These are phyloP conservation scores for Pangasius krempfi DNA, from an alignment of 2,797 vertebrate species.

Conservation along the genomic window DNA sequence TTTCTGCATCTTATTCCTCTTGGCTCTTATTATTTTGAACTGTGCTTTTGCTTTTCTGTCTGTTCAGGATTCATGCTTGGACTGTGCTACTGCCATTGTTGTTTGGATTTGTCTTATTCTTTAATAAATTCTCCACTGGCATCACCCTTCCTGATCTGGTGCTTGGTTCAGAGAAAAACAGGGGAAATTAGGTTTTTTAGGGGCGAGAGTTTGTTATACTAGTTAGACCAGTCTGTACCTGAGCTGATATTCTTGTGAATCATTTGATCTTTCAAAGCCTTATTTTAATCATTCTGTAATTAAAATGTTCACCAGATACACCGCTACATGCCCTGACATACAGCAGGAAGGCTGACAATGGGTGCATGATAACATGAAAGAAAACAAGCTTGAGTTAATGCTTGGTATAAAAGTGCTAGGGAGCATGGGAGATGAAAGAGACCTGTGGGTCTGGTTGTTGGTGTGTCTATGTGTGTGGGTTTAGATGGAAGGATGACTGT, in stretches of 20 bases:
- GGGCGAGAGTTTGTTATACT: background rate
- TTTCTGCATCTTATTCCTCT: background rate
- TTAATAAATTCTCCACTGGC: background rate
- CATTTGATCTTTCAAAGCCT: conserved; percentile 24
- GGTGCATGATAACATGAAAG: conserved; percentile 20
- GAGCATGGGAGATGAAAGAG: conserved; percentile 23
- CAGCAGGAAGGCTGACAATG: conserved; percentile 10
- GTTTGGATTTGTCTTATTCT: background rate
- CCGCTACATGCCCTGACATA: conserved; percentile 24
- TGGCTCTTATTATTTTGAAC: background rate
- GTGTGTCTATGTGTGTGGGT: background rate
- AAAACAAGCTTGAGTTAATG: conserved; percentile 16
- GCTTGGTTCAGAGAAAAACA: background rate
- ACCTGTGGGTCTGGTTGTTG: background rate
- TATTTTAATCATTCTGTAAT: conserved; percentile 26
- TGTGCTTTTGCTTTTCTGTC: background rate
- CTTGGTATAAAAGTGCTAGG: conserved; percentile 23
- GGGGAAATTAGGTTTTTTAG: background rate
- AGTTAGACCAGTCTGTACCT: background rate
- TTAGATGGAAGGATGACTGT: background rate
- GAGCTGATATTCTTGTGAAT: background rate
- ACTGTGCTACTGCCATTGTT: background rate
- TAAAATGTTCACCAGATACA: conserved; percentile 15
- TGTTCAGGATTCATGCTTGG: background rate
- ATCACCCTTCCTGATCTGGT: background rate